Evolutionary conservation across 2,888 invertebrate species (phyloP).

Genomic region (Nomada fabriciana): DNA sequence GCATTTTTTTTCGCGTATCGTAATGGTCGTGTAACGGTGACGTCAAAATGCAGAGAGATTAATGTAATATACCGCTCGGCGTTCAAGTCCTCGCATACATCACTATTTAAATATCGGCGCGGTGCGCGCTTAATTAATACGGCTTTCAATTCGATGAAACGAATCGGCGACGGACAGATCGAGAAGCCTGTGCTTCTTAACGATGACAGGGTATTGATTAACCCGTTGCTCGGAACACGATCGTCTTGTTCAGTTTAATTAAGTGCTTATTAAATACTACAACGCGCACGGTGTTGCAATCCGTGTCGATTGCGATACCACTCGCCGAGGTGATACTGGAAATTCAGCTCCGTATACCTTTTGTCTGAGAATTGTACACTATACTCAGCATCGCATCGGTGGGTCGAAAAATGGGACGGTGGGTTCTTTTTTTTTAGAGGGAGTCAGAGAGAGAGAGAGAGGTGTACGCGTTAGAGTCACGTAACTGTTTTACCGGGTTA

Average conservation of each 20-base stretch:
- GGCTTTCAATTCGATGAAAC: conserved; percentile 16
- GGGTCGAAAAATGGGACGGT: background rate
- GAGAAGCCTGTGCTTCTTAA: background rate
- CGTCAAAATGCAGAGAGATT: conserved; percentile 26
- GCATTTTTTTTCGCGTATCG: conserved; percentile 2
- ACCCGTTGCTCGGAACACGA: background rate
- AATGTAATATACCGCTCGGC: conserved; percentile 5
- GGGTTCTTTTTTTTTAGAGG: no score
- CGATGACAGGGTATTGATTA: background rate
- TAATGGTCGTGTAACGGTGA: conserved; percentile 36
- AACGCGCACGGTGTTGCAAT: background rate
- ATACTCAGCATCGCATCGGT: no score
- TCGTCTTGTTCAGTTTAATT: conserved; percentile 2
- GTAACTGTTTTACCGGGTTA: conserved; percentile 70
- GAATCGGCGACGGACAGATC: background rate
- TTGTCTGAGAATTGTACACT: no score
- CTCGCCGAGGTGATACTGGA: background rate
- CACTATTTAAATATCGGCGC: background rate
- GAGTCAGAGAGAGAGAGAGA: no score
- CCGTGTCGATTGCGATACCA: background rate
- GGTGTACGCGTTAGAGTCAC: conserved; percentile 40
- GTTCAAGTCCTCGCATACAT: conserved; percentile 20
- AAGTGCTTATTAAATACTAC: background rate
- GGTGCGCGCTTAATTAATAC: conserved; percentile 22
- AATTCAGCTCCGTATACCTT: no score